Conservation (phyloP, 2,797 vertebrate genomes). For the Hoplostethus atlanticus region DNA sequence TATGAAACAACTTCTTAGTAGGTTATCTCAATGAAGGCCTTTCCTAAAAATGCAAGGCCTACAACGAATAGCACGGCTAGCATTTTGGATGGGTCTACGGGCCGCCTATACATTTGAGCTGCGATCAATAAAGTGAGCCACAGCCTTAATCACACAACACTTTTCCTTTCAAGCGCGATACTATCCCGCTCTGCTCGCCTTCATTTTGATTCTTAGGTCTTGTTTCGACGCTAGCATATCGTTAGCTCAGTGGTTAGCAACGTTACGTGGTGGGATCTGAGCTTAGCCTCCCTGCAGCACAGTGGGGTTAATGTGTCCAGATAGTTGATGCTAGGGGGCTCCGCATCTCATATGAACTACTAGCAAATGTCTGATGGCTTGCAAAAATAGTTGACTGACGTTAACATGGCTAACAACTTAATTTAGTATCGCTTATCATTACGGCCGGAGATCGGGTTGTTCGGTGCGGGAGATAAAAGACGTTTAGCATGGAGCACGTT, state of each 20-base stretch:
- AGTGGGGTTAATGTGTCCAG: background rate
- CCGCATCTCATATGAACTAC: background rate
- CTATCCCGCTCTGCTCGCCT: rapidly evolving
- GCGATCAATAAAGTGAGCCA: background rate
- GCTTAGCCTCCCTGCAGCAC: background rate
- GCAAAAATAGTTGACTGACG: background rate
- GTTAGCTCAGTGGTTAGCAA: background rate
- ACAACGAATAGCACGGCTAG: constrained; percentile 1
- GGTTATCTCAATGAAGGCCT: constrained; percentile 49
- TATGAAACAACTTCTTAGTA: constrained; percentile 9
- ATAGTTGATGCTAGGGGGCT: background rate
- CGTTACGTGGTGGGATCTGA: too few relatives aligned
- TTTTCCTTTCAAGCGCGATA: background rate
- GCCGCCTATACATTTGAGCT: background rate
- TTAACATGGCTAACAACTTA: background rate
- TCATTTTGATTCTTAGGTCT: background rate
- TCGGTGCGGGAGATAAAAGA: background rate
- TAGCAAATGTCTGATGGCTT: background rate
- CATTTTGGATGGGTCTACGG: constrained; percentile 13
- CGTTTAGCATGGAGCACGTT: background rate
- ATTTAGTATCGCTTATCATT: background rate
- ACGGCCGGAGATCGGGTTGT: background rate
- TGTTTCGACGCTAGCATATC: background rate
- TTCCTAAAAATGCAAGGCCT: constrained; percentile 57
- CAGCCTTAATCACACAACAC: background rate